Evolutionary conservation across 2,888 invertebrate species (phyloP).

Genomic region (Ormia ochracea): DNA sequence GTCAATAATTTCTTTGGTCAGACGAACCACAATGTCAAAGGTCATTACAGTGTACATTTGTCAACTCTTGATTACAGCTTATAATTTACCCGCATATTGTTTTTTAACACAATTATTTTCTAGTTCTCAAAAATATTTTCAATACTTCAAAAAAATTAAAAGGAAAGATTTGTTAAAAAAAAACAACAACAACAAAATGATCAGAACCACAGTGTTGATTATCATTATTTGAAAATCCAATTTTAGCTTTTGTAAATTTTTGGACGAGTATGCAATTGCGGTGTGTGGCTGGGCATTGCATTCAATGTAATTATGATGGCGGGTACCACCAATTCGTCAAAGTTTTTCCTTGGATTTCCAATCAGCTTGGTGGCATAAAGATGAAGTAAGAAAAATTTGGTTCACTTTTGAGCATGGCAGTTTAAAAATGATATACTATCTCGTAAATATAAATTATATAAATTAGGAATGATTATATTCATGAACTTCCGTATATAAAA

Average conservation of each 20-base stretch:
- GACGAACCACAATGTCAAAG: too few relatives aligned
- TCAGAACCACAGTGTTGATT: background rate
- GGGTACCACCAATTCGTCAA: background rate
- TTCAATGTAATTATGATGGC: background rate
- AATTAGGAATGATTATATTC: too few relatives aligned
- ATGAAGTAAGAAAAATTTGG: background rate
- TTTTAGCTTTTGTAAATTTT: background rate
- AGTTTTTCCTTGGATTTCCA: background rate
- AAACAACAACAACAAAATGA: background rate
- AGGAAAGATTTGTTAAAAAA: background rate
- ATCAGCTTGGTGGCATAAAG: background rate
- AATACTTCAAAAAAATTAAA: background rate
- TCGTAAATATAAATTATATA: too few relatives aligned
- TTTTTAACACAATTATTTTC: background rate
- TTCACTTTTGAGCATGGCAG: too few relatives aligned
- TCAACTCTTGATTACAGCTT: slow-evolving; percentile 10
- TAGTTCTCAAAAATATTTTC: background rate
- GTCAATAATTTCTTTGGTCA: too few relatives aligned
- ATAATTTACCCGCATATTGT: slow-evolving; percentile 38
- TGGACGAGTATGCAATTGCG: too few relatives aligned
- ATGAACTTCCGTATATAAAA: too few relatives aligned
- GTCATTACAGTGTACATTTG: background rate
- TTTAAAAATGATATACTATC: too few relatives aligned
- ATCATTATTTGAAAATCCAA: background rate
- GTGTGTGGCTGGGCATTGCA: background rate